Base-by-base conservation (phyloP, 1,140 invertebrate genomes). In the Platyscapa corneri region DNA sequence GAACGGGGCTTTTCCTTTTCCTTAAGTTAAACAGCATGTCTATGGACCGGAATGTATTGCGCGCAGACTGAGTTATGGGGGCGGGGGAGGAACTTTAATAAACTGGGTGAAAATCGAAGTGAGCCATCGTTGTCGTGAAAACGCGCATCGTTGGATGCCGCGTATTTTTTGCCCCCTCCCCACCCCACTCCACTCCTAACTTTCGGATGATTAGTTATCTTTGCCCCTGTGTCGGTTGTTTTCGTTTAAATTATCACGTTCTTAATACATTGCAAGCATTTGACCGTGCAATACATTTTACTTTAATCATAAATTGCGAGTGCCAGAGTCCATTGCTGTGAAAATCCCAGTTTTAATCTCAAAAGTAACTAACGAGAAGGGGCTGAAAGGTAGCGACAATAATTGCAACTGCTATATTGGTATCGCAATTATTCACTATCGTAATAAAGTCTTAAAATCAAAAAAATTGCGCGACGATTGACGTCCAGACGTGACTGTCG, bases 81-180 rank as follows among this genome's bases (percentile, higher is more conserved):
- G 42, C 56, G 72, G n/a, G n/a, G n/a, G n/a, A n/a, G n/a, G n/a
- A n/a, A 81, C 20, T 82, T 74, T 74, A 82, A 82, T 82, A 53
- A 65, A 37, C 80, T 49, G 34, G 80, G 74, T 82, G 74, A 82
- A 74, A 82, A 82, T 72, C 67, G 72, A 83, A 81, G 64, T 70
- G n/a, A 64, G 42, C 30, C 10, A 32, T 39, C 64, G 16, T 65
- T 56, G 27, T 70, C 70, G 49, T 42, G 77, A 79, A 79, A 79
- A 65, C 77, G 20, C 65, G 65, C 39, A 39, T 42, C 30, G 42
- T 60, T 10, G 20, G 56, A 60, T 46, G 60, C 32, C 74, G 56
- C 56, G 0, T 46, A 67, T 56, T 42, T 37, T 79, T 60, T 27
- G 56, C 23, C 27, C 8, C 20, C 34, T 20, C 18, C 37, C 7